Evolutionary conservation across 1,140 invertebrate genomes (phyloP).

Genomic region (Diabrotica virgifera): DNA sequence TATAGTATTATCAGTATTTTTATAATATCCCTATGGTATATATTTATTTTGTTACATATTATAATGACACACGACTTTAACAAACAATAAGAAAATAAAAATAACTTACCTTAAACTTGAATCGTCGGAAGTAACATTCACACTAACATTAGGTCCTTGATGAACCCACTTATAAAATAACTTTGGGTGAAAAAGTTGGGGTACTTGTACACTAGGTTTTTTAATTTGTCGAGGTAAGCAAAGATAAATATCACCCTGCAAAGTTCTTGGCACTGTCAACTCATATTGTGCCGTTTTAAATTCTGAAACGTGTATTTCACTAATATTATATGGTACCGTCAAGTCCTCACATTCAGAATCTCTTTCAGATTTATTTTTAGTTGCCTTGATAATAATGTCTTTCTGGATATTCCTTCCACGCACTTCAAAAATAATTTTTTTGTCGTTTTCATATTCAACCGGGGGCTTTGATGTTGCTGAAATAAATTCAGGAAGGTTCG

Average conservation of each 20-base stretch:
- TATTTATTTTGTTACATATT: too few species aligned
- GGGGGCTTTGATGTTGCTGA: slow-evolving; percentile 22
- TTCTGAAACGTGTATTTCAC: slow-evolving; percentile 30
- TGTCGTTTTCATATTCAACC: slow-evolving; percentile 32
- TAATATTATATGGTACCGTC: slow-evolving; percentile 33
- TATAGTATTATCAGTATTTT: too few species aligned
- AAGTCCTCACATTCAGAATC: slow-evolving; percentile 33
- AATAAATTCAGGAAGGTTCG: slow-evolving; percentile 29
- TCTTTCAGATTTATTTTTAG: slow-evolving; percentile 32
- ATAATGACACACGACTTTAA: too few species aligned
- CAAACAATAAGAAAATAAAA: neutral
- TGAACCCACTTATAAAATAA: slow-evolving; percentile 34
- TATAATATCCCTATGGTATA: too few species aligned
- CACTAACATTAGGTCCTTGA: slow-evolving; percentile 38
- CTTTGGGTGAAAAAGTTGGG: slow-evolving; percentile 22
- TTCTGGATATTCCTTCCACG: slow-evolving; percentile 39
- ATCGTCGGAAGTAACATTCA: slow-evolving; percentile 18
- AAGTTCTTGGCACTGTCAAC: slow-evolving; percentile 32
- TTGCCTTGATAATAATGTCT: slow-evolving; percentile 38
- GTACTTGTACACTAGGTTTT: slow-evolving; percentile 14
- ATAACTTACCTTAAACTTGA: neutral
- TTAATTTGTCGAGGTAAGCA: slow-evolving; percentile 34
- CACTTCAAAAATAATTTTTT: slow-evolving; percentile 38
- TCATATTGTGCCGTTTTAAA: slow-evolving; percentile 31
- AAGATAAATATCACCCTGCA: slow-evolving; percentile 38